Evolutionary conservation across 2,888 invertebrate species (phyloP).

Genomic region (Mythimna albipuncta): DNA sequence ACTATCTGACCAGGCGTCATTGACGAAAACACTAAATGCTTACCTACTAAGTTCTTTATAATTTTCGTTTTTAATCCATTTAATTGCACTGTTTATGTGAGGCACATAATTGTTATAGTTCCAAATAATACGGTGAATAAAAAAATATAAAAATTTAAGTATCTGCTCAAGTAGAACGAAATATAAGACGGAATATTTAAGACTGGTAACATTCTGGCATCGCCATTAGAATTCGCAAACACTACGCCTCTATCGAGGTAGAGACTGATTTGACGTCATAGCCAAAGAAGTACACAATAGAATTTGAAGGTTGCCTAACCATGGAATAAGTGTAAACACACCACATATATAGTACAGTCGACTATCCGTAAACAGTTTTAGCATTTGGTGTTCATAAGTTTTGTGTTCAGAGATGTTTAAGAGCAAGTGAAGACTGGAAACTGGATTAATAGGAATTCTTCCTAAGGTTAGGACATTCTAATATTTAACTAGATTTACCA

Average conservation of each 20-base stretch:
- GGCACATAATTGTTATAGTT: too few relatives aligned
- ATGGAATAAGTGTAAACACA: neutral
- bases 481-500: neutral
- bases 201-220: neutral
- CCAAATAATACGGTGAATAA: too few relatives aligned
- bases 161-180: neutral
- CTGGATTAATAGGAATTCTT: neutral
- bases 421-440: neutral
- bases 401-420: neutral
- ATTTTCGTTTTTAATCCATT: neutral
- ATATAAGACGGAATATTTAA: neutral
- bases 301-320: constrained; percentile 9
- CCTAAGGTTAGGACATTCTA: neutral
- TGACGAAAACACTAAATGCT: neutral
- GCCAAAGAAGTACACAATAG: neutral
- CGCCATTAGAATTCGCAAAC: neutral
- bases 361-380: neutral
- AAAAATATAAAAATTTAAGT: too few relatives aligned
- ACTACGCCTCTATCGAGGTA: neutral
- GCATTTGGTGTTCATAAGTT: constrained; percentile 8
- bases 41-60: neutral
- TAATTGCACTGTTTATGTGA: neutral
- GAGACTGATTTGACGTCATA: neutral
- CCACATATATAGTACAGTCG: neutral
- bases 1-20: constrained; percentile 6